Evolutionary conservation across 2,797 vertebrate species (phyloP), one percentile per base, ranked within the genome.

Genomic region (Alosa sapidissima): DNA sequence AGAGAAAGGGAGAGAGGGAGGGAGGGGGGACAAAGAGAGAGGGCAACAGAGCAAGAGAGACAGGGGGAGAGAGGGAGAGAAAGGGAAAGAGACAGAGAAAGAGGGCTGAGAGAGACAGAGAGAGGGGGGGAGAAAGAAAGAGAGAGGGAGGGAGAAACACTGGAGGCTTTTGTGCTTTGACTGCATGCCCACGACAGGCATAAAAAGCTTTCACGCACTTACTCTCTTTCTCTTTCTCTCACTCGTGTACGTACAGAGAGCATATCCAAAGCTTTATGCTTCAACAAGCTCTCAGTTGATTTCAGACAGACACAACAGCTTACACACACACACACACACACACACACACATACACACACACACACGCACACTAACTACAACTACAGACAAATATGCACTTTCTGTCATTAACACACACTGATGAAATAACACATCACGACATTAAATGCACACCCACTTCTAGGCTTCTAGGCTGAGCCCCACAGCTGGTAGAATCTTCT

Each of bases 161-260:
- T 93, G 89, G 84, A 86, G 88, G 88, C 92, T 90, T 92, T 93
- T 92, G 93, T 94, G 82, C 86, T 85, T 85, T 51, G 36, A 86
- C 84, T 85, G 78, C 72, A 81, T 84, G 82, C 81, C 60, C 0
- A 72, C 81, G 84, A 13, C 36, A 75, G 36, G 68, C 68, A 75
- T 45, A 45, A 75, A 82, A 13, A n/a, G 81, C 84, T 87, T 60
- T 83, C 0, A 81, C 62, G 52, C 82, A 65, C 16, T 81, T 52
- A 51, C 72, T 81, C 36, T 52, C 82, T 84, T 82, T 81, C 78
- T 75, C 68, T 75, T 45, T 75, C 68, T 21, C 68, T 75, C 36
- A 5, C 68, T 75, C 68, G 7, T 68, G 62, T 36, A 75, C 36
- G 68, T 75, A 75, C 68, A 75, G 68, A 75, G 33, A 75, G 68